A percentile compares a stretch with the other conserved stretches of the same genome.
These are phyloP conservation scores for Uria lomvia DNA, from an alignment of 2,113 vertebrate species.

Conservation along the genomic window DNA sequence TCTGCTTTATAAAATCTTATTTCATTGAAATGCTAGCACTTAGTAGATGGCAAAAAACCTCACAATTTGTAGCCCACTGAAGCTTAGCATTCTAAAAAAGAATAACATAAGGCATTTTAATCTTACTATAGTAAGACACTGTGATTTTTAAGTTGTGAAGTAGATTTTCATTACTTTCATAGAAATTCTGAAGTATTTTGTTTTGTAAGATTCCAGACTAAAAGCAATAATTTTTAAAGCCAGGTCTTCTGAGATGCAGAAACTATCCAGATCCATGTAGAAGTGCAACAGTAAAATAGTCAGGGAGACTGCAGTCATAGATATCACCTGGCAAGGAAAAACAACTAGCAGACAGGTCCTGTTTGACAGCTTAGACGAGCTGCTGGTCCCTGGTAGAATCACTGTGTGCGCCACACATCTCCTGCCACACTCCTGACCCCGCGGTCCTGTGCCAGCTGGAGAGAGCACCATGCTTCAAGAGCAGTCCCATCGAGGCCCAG, in stretches of 20 bases:
- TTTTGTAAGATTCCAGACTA: neutral
- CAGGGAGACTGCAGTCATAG: neutral
- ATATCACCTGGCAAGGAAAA: neutral
- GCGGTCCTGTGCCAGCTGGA: neutral
- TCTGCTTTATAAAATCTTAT: neutral
- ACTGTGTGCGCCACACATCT: accelerated
- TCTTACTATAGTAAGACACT: neutral
- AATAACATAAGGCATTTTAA: neutral
- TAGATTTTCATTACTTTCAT: neutral
- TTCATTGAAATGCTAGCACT: neutral
- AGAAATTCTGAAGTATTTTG: neutral
- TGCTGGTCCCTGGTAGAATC: neutral
- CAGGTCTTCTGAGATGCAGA: neutral
- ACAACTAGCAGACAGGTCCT: neutral
- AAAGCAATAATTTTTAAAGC: neutral
- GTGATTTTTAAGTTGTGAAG: neutral
- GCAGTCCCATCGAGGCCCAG: neutral
- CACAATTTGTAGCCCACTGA: neutral
- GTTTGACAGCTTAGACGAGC: neutral
- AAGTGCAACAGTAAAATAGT: neutral
- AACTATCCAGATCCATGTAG: neutral
- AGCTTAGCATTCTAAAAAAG: neutral
- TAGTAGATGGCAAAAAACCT: neutral
- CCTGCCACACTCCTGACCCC: no score
- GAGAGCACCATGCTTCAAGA: neutral